These are phyloP conservation scores for Hypselothyrea guttata DNA, from an alignment of 2,888 invertebrate genomes.

Conservation along the genomic window DNA sequence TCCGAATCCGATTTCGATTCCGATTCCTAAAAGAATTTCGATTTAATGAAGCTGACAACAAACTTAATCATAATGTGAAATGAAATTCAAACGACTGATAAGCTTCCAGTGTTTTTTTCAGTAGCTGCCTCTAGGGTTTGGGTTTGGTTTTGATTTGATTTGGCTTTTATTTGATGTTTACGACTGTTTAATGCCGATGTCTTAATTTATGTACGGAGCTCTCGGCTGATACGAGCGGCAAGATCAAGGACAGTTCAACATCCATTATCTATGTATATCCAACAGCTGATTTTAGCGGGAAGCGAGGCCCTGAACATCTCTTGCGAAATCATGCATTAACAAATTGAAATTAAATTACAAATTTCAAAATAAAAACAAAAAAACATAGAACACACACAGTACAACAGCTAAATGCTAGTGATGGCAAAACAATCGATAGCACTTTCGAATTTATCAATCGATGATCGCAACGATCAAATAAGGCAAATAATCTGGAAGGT, in stretches of 20 bases:
- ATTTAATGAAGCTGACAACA: slow-evolving; percentile 24
- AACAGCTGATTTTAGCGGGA: slow-evolving; percentile 5
- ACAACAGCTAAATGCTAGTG: too few relatives aligned
- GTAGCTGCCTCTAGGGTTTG: too few relatives aligned
- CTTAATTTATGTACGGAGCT: slow-evolving; percentile 12
- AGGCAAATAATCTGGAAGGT: too few relatives aligned
- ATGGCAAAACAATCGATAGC: too few relatives aligned
- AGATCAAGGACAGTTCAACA: slow-evolving; percentile 63
- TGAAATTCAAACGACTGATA: slow-evolving; percentile 42
- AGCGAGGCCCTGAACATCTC: neutral
- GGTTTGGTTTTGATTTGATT: neutral
- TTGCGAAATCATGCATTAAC: too few relatives aligned
- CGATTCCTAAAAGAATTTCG: slow-evolving; percentile 16
- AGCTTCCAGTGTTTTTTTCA: slow-evolving; percentile 23
- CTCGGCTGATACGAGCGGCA: slow-evolving; percentile 39
- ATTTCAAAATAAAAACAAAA: too few relatives aligned
- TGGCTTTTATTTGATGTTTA: neutral
- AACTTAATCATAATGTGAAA: too few relatives aligned
- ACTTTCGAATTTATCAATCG: too few relatives aligned
- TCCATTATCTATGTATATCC: neutral
- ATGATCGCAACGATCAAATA: too few relatives aligned
- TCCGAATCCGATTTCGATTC: slow-evolving; percentile 2
- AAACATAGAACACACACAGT: too few relatives aligned
- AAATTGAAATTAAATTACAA: neutral
- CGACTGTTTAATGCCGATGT: neutral